Percentiles rank a stretch among this genome's conserved stretches.
Evolutionary conservation across 2,888 invertebrate species (phyloP).

Genomic region (Vannuccia rotundouncinata): DNA sequence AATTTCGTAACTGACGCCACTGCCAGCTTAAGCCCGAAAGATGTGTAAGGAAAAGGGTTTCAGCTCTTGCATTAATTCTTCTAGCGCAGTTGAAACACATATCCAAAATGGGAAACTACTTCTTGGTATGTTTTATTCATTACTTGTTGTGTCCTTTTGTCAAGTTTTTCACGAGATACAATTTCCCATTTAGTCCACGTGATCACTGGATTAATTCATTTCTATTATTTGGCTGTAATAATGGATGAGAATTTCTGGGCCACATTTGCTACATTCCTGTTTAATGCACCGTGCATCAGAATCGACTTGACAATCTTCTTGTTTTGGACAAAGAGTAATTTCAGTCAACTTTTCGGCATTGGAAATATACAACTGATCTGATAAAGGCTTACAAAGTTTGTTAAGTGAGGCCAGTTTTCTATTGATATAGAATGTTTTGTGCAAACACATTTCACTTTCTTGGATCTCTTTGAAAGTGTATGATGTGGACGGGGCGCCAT

Average conservation of each 20-base stretch:
- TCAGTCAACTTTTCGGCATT: neutral
- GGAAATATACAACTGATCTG: too few relatives aligned
- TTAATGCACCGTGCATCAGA: neutral
- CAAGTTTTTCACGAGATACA: neutral
- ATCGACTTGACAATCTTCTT: neutral
- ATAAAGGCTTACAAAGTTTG: neutral
- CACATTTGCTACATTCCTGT: neutral
- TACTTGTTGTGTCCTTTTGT: neutral
- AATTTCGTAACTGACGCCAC: neutral
- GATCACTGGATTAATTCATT: neutral
- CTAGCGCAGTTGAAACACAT: neutral
- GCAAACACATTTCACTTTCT: neutral
- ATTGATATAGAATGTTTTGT: neutral
- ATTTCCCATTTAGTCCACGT: neutral
- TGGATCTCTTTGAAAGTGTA: neutral
- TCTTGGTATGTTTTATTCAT: neutral
- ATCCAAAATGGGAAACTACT: neutral
- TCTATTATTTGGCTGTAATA: neutral
- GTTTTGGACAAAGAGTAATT: neutral
- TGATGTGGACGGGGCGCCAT: neutral
- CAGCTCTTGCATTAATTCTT: neutral
- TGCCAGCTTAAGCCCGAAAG: neutral
- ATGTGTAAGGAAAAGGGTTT: neutral
- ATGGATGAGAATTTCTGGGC: neutral
- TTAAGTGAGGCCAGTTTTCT: neutral